Conservation (phyloP, 2,888 invertebrate species). For the Argyra leucocephala region DNA sequence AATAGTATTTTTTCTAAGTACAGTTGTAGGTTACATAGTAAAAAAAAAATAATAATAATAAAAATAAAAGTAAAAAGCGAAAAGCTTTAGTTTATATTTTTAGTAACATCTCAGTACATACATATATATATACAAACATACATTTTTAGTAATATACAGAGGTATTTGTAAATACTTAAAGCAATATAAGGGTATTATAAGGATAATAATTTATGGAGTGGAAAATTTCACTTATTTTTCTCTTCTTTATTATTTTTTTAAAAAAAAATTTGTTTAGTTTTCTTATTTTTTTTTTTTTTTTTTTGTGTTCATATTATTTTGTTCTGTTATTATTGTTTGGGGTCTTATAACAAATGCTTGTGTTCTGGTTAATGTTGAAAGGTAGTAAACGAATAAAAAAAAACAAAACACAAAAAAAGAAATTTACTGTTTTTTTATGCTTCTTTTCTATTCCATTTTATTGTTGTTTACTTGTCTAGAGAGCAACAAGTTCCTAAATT, state of each 20-base stretch:
- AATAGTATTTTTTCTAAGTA: too few species aligned
- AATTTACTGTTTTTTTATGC: not conserved
- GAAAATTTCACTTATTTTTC: conserved; percentile 20
- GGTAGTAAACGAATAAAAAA: too few species aligned
- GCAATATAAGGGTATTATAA: conserved; percentile 1
- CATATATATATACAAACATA: not conserved
- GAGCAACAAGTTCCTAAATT: not conserved
- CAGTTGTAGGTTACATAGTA: too few species aligned
- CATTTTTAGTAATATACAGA: not conserved
- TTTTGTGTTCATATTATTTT: not conserved
- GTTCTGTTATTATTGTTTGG: too few species aligned
- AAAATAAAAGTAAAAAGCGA: too few species aligned
- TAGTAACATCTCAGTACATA: not conserved
- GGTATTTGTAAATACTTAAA: not conserved
- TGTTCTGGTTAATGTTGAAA: too few species aligned
- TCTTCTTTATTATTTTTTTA: conserved; percentile 2
- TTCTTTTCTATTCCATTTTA: not conserved
- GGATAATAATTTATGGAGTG: conserved; percentile 18
- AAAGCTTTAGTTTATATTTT: too few species aligned
- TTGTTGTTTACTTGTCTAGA: not conserved
- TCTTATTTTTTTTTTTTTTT: not conserved
- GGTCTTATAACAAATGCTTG: too few species aligned
- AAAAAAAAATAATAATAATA: too few species aligned
- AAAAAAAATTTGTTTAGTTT: not conserved
- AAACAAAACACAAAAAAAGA: not conserved